Evolutionary conservation across 2,888 invertebrate species (phyloP).

Genomic region (Dryomyza anilis): DNA sequence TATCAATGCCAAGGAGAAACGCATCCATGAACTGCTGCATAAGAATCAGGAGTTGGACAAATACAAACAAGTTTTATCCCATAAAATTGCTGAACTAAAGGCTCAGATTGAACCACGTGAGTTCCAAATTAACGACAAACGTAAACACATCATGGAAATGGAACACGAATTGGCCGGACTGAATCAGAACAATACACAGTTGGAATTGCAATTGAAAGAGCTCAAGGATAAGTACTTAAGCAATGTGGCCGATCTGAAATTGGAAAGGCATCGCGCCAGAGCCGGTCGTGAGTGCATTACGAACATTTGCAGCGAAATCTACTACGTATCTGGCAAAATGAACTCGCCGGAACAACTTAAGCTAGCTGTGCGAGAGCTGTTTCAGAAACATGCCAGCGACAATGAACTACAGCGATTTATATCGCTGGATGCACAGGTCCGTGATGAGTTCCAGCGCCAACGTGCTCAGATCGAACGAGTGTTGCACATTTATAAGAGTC

Average conservation of each 20-base stretch:
- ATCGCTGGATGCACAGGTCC: conserved; percentile 73
- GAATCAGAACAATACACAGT: conserved; percentile 71
- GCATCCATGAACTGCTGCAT: conserved; percentile 81
- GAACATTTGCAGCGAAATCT: conserved; percentile 81
- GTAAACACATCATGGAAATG: conserved; percentile 81
- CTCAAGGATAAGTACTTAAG: conserved; percentile 77
- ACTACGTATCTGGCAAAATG: conserved; percentile 77
- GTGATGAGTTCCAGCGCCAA: conserved; percentile 78
- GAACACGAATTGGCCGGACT: conserved; percentile 81
- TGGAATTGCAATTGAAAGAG: conserved; percentile 77
- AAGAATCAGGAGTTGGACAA: conserved; percentile 89
- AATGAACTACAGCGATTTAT: conserved; percentile 72
- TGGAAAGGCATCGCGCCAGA: conserved; percentile 69
- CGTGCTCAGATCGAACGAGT: conserved; percentile 76
- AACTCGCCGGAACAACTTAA: conserved; percentile 68
- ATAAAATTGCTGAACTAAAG: conserved; percentile 86
- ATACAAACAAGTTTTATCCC: conserved; percentile 87
- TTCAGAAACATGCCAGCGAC: conserved; percentile 70
- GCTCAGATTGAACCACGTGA: conserved; percentile 87
- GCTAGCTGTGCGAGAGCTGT: conserved; percentile 52
- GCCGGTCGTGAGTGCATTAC: conserved; percentile 70
- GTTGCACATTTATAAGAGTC: conserved; percentile 43
- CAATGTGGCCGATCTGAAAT: conserved; percentile 72
- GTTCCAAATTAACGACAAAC: conserved; percentile 81
- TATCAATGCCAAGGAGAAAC: conserved; percentile 84